Evolutionary conservation across 2,113 vertebrate genomes (phyloP), one percentile per base, ranked within the genome.

Genomic region (Porphyrio hochstetteri): DNA sequence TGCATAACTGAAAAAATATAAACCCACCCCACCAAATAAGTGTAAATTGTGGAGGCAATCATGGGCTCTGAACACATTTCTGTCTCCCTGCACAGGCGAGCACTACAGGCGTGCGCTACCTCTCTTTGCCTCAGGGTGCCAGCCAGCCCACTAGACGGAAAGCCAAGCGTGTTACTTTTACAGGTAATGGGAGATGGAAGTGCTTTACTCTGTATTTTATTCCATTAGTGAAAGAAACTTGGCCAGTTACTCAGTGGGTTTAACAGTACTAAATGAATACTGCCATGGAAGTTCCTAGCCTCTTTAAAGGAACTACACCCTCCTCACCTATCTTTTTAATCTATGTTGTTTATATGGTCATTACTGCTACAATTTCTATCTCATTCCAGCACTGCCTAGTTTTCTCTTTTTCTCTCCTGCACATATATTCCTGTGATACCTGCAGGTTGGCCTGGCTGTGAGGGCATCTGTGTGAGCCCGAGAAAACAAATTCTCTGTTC

Each of bases 51-150:
- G 14, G 35, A 83, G 25, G n/a, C 20, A 63, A 0, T 40, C n/a
- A 21, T 0, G 0, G 61, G 21, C 56, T 55, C 46, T 90, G 48
- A 67, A 75, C 19, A 8, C 10, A 4, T n/a, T 96, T 88, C 68
- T 59, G 24, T 96, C 31, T 98, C 79, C 83, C 8, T 55, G 16
- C 13, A 33, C 88, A 98, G 98, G 91, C 74, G 42, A 90, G 83
- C 11, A 50, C 82, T 67, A 89, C 5, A 1, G 96, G 94, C 11
- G 75, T 97, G 21, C 97, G 94, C n/a, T 98, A 98, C 95, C 93
- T 98, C 38, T 98, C 98, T 44, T 94, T 98, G 77, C 98, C 97
- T 6, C 97, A 97, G 44, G 74, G 93, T 46, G 68, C 74, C 12
- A 25, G 35, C 14, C 95, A 75, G 61, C 25, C 65, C 8, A 24